phyloP scores from a whole-genome alignment of 1,140 invertebrate genomes.

The Muscidifurax raptorellus region DNA sequence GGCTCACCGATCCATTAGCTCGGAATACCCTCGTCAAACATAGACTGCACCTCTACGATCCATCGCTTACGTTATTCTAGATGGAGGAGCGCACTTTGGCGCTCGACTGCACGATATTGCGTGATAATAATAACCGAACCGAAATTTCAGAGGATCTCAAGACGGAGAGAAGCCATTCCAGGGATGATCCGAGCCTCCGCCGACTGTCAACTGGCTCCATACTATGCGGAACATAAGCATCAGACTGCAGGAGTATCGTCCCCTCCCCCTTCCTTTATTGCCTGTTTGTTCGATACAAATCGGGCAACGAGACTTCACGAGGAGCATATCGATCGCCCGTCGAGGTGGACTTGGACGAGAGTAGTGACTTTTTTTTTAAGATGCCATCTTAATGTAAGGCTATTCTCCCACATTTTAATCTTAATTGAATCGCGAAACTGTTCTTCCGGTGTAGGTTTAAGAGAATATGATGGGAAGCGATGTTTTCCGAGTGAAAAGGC shows the following conservation, averaged over 20 bases:
- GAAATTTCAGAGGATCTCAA: background rate
- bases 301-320: constrained; percentile 47
- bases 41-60: background rate
- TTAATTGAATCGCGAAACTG: too few species aligned
- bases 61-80: too few species aligned
- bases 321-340: constrained; percentile 3
- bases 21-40: background rate
- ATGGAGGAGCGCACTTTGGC: too few species aligned
- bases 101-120: too few species aligned
- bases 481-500: too few species aligned
- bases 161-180: background rate
- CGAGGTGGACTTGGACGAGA: background rate
- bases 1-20: too few species aligned
- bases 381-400: background rate
- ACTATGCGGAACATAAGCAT: background rate
- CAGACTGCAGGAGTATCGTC: background rate
- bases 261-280: too few species aligned
- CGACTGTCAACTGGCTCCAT: constrained; percentile 27
- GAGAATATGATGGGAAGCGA: too few species aligned
- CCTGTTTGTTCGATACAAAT: constrained; percentile 66
- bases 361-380: background rate
- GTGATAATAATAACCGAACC: background rate
- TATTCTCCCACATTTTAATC: too few species aligned
- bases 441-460: too few species aligned
- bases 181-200: background rate